Base-by-base conservation (phyloP, 2,888 invertebrate species). In the Leptopterna dolabrata region DNA sequence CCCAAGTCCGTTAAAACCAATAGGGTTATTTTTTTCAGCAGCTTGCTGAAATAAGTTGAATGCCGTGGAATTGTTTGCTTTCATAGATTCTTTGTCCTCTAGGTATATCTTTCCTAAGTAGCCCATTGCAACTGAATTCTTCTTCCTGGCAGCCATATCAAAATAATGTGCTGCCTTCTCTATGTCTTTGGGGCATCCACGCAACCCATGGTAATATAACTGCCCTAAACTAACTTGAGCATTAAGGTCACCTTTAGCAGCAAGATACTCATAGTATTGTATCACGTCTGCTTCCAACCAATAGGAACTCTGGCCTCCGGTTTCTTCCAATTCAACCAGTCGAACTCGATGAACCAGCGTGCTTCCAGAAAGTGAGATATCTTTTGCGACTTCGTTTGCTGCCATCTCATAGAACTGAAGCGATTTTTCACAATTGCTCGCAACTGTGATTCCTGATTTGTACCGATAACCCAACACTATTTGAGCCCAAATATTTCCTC, bases 21-120 rank as follows among this genome's bases (percentile, higher is more conserved):
- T 97, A 0, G 99, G 97, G 93, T 98, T 99, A 89, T 97, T 97
- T 91, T 97, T 94, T 90, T 99, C 98, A 0, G 99, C 97, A 0
- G 99, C 98, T 92, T 97, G 97, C 90, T 96, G 95, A 92, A 99
- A 99, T 93, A 97, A 99, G 90, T 96, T 95, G 87, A 97, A 95
- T 0, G 99, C 99, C 0, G 98, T 98, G 87, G 96, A 96, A 91
- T 99, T 98, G 92, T 98, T 96, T 51, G 98, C 96, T 90, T 96
- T 96, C 6, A 98, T 96, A 81, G 96, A 96, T 90, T 97, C 96
- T 87, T 97, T 98, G 0, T 99, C 99, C 92, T 99, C 99, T 80
- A 99, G 93, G 92, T 98, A 99, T 92, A 99, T 98, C 96, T 98
- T 99, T 89, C 99, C 99, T 11, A 99, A 93, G 92, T 97, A 99